These are phyloP conservation scores for Anabas testudineus DNA, from an alignment of 2,797 vertebrate genomes.

Conservation along the genomic window DNA sequence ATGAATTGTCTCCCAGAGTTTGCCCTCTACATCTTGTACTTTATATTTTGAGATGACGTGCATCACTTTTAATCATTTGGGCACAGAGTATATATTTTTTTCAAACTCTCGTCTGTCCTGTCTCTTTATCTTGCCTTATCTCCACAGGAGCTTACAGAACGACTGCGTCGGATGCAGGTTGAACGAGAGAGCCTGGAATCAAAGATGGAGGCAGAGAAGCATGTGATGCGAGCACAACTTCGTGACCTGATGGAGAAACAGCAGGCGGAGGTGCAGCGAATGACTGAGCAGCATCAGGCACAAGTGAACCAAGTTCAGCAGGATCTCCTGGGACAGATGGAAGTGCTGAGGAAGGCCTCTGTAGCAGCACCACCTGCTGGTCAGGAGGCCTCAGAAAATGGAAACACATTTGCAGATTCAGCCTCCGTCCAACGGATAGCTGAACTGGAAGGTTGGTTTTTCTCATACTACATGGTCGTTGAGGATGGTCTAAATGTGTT, in stretches of 20 bases:
- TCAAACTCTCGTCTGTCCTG: too few relatives aligned
- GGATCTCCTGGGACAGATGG: conserved; percentile 82
- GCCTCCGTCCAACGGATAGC: conserved; percentile 76
- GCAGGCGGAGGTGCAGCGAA: conserved; percentile 82
- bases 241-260: conserved; percentile 93
- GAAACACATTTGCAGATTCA: conserved; percentile 37
- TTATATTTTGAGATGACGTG: too few relatives aligned
- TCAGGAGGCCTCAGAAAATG: conserved; percentile 26
- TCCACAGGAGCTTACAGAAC: conserved; percentile 86
- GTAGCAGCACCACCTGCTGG: conserved; percentile 26
- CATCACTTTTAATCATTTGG: too few relatives aligned
- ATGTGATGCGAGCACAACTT: conserved; percentile 92
- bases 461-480: not conserved
- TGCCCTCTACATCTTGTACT: too few relatives aligned
- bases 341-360: conserved; percentile 70
- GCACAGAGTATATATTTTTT: too few relatives aligned
- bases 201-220: conserved; percentile 93
- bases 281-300: conserved; percentile 82
- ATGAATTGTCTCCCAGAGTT: not conserved
- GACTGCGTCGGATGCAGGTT: conserved; percentile 81
- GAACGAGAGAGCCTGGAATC: conserved; percentile 91
- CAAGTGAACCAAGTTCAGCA: conserved; percentile 84
- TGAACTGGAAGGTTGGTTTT: conserved; percentile 86
- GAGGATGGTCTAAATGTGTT: too few relatives aligned
- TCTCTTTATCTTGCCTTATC: not conserved